These are phyloP conservation scores for Lepus americanus DNA, from an alignment of 2,113 vertebrate species.

Conservation along the genomic window DNA sequence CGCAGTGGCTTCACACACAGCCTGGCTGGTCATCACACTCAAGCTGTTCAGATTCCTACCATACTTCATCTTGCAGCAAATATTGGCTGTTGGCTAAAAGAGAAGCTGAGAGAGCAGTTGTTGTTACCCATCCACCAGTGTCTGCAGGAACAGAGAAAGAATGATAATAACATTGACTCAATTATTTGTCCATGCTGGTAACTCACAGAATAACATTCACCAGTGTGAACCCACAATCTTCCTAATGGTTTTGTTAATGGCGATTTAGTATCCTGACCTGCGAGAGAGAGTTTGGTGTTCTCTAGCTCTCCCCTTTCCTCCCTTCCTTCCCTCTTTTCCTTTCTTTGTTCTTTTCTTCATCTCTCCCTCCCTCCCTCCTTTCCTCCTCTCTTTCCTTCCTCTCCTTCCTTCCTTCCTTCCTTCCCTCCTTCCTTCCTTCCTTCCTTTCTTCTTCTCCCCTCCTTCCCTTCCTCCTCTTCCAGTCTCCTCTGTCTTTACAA, in stretches of 20 bases:
- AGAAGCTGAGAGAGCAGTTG: not conserved
- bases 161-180: not conserved
- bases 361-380: too few species aligned
- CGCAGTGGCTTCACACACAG: not conserved
- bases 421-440: not conserved
- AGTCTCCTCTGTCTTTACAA: not conserved
- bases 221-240: fast-evolving
- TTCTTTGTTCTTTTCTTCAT: too few species aligned
- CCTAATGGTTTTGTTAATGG: not conserved
- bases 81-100: not conserved
- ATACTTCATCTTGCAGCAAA: not conserved
- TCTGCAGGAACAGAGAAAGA: not conserved
- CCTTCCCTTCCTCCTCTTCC: not conserved
- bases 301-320: too few species aligned
- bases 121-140: not conserved
- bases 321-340: too few species aligned
- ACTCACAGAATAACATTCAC: not conserved
- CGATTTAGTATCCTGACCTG: not conserved
- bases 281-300: not conserved
- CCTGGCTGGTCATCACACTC: not conserved
- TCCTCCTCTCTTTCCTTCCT: too few species aligned
- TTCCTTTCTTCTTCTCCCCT: not conserved
- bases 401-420: not conserved
- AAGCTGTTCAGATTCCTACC: not conserved
- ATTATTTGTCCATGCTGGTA: not conserved